phyloP scores from a whole-genome alignment of 1,140 invertebrate species.

The Aphelenchoides fujianensis region DNA sequence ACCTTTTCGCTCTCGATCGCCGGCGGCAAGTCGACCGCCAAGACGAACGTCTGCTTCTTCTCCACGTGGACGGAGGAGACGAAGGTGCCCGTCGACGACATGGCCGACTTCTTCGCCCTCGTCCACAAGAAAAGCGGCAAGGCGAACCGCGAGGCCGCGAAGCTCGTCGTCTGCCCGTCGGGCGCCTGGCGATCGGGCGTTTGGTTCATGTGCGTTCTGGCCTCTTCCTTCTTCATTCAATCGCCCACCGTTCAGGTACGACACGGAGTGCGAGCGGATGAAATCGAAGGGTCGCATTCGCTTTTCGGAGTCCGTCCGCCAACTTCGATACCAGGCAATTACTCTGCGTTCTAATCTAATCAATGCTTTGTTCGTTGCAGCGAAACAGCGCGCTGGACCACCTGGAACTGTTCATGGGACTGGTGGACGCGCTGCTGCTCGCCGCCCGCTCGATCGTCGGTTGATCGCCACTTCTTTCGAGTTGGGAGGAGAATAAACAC shows the following conservation, averaged over 20 bases:
- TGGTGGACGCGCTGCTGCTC: not conserved
- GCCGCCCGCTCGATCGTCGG: not conserved
- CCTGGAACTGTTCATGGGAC: not conserved
- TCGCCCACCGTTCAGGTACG: no score
- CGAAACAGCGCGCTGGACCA: not conserved
- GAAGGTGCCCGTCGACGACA: conserved; percentile 23
- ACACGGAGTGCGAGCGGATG: conserved; percentile 22
- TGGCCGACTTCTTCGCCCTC: conserved; percentile 1
- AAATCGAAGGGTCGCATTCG: conserved; percentile 18
- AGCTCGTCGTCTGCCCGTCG: conserved; percentile 8
- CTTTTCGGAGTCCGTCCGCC: conserved; percentile 16
- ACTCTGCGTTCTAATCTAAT: no score
- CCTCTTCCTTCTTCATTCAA: no score
- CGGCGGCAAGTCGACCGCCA: not conserved
- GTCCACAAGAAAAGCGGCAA: not conserved
- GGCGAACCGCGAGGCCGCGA: not conserved
- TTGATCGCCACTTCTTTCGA: no score
- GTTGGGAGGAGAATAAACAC: no score
- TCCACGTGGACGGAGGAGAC: conserved; percentile 23
- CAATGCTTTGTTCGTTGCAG: no score
- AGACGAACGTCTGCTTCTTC: conserved; percentile 11
- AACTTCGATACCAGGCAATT: conserved; percentile 12
- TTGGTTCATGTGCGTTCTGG: conserved; percentile 14
- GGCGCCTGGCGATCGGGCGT: conserved; percentile 17
- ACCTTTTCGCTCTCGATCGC: conserved; percentile 4